These are phyloP conservation scores for Pterostichus niger DNA, from an alignment of 2,888 invertebrate species.

Conservation along the genomic window DNA sequence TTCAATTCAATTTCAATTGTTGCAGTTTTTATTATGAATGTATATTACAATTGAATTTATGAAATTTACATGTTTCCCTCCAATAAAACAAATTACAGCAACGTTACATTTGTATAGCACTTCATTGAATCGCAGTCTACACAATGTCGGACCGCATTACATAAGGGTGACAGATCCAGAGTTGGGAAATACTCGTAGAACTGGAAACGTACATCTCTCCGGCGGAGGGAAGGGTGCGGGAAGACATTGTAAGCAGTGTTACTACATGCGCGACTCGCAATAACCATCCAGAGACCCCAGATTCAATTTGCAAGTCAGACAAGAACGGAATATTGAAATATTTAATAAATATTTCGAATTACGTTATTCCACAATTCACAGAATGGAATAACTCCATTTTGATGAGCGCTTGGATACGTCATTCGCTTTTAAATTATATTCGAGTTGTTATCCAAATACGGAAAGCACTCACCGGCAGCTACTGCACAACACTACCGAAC, in stretches of 20 bases:
- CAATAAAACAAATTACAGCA: neutral
- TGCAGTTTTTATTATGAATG: no score
- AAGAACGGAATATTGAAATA: slow-evolving; percentile 42
- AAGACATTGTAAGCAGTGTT: neutral
- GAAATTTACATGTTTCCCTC: neutral
- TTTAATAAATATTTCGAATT: slow-evolving; percentile 59
- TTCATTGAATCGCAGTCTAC: neutral
- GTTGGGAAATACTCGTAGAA: neutral
- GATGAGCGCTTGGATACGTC: slow-evolving; percentile 35
- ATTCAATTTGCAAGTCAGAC: slow-evolving; percentile 50
- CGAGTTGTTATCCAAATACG: slow-evolving; percentile 32
- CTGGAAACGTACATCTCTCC: neutral
- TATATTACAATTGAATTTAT: neutral
- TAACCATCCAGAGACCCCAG: neutral
- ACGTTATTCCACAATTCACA: slow-evolving; percentile 25
- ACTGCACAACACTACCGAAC: neutral
- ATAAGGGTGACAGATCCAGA: slow-evolving; percentile 5
- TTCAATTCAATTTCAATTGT: no score
- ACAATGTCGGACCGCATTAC: slow-evolving; percentile 3
- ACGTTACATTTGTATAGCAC: neutral
- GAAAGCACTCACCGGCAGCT: neutral
- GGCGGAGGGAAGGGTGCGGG: no score
- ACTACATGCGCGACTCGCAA: slow-evolving; percentile 17
- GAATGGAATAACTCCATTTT: slow-evolving; percentile 49
- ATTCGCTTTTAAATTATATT: slow-evolving; percentile 23